These are phyloP conservation scores for Vulpes vulpes DNA, from an alignment of 2,113 vertebrate species.

Conservation along the genomic window DNA sequence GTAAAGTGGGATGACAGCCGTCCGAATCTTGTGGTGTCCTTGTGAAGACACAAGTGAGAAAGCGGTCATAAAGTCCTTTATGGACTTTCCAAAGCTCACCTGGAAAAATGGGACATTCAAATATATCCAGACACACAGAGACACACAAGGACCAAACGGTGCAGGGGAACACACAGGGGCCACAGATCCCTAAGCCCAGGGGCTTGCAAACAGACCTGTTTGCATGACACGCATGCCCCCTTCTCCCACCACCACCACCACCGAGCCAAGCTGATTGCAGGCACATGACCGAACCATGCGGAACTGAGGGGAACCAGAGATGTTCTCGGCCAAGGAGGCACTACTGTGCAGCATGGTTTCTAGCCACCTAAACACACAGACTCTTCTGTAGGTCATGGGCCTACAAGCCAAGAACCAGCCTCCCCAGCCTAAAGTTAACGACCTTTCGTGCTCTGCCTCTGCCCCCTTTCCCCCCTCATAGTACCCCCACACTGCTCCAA, in stretches of 20 bases:
- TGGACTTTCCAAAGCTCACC: too few relatives aligned
- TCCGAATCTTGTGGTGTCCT: background rate
- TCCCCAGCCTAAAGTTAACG: background rate
- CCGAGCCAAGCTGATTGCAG: background rate
- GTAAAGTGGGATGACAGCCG: background rate
- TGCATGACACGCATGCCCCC: fast-evolving
- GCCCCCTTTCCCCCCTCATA: background rate
- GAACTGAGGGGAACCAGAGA: conserved; percentile 11
- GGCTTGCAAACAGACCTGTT: background rate
- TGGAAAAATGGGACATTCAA: background rate
- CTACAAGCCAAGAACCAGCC: background rate
- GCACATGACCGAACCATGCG: background rate
- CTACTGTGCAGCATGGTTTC: background rate
- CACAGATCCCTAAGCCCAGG: background rate
- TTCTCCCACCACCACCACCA: background rate
- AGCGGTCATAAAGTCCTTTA: background rate
- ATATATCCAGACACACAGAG: background rate
- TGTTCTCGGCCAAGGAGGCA: conserved; percentile 44
- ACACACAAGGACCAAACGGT: background rate
- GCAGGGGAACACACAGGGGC: background rate
- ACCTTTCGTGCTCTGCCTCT: background rate
- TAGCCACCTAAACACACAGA: conserved; percentile 50
- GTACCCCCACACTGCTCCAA: background rate
- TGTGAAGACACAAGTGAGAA: background rate
- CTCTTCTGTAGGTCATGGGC: conserved; percentile 20